Percentiles rank a stretch among this genome's conserved stretches.
phyloP scores from a whole-genome alignment of 92 coral and sea anemone genomes.

The Pocillopora grandis region DNA sequence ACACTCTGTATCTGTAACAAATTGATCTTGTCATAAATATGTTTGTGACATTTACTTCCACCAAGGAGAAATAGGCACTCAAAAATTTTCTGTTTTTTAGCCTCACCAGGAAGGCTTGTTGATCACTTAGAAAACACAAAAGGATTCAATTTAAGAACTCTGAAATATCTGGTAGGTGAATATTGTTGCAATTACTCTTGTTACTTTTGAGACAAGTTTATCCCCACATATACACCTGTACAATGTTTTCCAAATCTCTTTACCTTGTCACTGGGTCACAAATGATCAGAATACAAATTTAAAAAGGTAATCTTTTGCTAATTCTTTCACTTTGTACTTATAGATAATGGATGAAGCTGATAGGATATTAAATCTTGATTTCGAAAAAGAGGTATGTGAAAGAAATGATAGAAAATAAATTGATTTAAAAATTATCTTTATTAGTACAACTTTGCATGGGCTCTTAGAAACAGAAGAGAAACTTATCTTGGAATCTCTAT shows the following conservation, averaged over 20 bases:
- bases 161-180: slow-evolving; percentile 82
- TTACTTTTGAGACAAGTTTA: no score
- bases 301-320: no score
- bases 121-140: slow-evolving; percentile 98
- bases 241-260: no score
- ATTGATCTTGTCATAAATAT: neutral
- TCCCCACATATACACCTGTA: no score
- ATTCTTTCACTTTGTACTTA: neutral
- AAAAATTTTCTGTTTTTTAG: slow-evolving; percentile 33
- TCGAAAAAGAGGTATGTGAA: slow-evolving; percentile 84
- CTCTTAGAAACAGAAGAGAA: no score
- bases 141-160: slow-evolving; percentile 87
- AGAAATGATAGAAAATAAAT: neutral
- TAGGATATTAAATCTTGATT: slow-evolving; percentile 96
- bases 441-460: neutral
- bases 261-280: no score
- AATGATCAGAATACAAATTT: no score
- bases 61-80: neutral
- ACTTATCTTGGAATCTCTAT: no score
- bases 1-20: no score
- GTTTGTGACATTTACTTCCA: neutral
- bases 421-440: neutral
- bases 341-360: slow-evolving; percentile 99
- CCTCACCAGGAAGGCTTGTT: slow-evolving; percentile 98
- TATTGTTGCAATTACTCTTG: neutral